Percentiles rank a stretch among this genome's conserved stretches.
phyloP scores from a whole-genome alignment of 1,140 invertebrate species.

The Nasonia longicornis region DNA sequence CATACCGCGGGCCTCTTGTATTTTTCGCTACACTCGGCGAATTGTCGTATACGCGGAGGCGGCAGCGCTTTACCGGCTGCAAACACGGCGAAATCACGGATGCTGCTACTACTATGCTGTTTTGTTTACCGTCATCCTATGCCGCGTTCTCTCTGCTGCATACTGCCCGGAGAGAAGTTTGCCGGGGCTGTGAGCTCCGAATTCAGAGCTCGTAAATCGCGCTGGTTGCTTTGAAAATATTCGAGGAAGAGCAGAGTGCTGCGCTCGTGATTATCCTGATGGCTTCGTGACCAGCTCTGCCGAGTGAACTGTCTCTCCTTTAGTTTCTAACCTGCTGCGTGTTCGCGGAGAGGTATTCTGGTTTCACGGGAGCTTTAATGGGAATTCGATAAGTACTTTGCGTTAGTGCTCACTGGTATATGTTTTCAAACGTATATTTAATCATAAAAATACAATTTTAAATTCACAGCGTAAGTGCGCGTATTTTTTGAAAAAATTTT shows the following conservation, averaged over 20 bases:
- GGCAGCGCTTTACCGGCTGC: not conserved
- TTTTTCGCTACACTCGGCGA: not conserved
- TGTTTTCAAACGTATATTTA: no score
- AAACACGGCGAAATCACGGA: slow-evolving; percentile 17
- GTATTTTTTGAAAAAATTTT: no score
- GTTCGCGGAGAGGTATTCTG: not conserved
- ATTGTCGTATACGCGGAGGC: no score
- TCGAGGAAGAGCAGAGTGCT: no score
- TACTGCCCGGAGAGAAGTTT: not conserved
- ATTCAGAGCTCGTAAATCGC: slow-evolving; percentile 24
- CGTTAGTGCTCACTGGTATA: no score
- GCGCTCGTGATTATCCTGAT: slow-evolving; percentile 32
- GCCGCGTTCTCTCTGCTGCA: not conserved
- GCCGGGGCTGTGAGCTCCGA: not conserved
- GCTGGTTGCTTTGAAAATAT: slow-evolving; percentile 33
- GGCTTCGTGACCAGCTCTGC: not conserved
- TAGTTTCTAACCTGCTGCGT: no score
- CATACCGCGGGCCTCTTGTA: not conserved
- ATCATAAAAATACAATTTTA: no score
- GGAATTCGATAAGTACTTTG: not conserved
- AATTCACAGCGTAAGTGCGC: no score
- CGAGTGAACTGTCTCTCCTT: not conserved
- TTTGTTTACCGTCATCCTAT: slow-evolving; percentile 12
- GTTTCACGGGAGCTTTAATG: not conserved
- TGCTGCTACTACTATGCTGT: not conserved